Evolutionary conservation across 2,797 vertebrate species (phyloP).

Genomic region (Spatula clypeata): DNA sequence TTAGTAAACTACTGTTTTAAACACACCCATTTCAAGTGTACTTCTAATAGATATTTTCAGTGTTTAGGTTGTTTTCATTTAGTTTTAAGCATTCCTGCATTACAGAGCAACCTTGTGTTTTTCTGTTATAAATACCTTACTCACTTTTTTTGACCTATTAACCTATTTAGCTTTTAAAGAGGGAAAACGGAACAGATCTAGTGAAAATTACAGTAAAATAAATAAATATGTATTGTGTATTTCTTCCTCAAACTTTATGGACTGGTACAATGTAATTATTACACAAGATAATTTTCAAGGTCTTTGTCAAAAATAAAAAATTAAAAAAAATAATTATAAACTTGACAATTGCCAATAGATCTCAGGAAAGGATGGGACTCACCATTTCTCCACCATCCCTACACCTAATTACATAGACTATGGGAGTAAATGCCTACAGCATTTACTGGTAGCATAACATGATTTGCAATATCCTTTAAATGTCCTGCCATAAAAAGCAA

Average conservation of each 20-base stretch:
- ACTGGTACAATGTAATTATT: constrained; percentile 61
- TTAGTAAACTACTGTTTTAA: neutral
- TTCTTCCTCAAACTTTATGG: constrained; percentile 64
- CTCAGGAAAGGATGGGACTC: neutral
- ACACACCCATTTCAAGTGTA: neutral
- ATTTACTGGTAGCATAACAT: neutral
- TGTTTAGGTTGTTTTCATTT: neutral
- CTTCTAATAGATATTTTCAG: neutral
- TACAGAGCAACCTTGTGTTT: neutral
- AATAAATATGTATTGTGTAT: constrained; percentile 68
- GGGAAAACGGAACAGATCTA: neutral
- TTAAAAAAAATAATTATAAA: neutral
- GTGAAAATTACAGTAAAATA: neutral
- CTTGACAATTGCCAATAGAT: neutral
- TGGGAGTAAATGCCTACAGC: neutral
- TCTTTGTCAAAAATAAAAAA: neutral
- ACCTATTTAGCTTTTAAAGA: neutral
- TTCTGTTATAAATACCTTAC: neutral
- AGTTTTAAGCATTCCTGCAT: neutral
- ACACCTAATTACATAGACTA: neutral
- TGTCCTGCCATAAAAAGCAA: neutral
- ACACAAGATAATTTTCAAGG: constrained; percentile 21
- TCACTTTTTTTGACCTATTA: neutral
- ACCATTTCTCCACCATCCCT: neutral
- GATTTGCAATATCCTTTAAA: neutral